phyloP scores from a whole-genome alignment of 2,888 invertebrate species.

The Apodemia mormo region DNA sequence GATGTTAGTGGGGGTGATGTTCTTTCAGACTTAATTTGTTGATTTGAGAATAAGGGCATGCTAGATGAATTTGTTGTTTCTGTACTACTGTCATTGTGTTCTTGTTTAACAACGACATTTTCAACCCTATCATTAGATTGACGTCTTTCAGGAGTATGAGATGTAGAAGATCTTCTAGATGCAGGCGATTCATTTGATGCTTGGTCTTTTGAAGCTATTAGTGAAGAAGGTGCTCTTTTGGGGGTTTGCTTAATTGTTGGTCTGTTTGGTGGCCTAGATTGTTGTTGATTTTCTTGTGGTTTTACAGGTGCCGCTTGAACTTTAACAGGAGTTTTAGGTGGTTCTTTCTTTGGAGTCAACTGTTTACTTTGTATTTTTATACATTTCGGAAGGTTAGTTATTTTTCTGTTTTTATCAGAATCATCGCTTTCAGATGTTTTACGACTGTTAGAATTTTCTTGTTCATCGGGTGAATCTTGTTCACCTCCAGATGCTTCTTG shows the following conservation, averaged over 20 bases:
- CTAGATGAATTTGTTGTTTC: slow-evolving; percentile 46
- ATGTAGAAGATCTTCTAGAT: slow-evolving; percentile 35
- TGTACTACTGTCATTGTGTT: slow-evolving; percentile 46
- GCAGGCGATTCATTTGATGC: slow-evolving; percentile 39
- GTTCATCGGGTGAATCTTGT: slow-evolving; percentile 44
- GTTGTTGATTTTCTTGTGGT: slow-evolving; percentile 43
- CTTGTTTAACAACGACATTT: slow-evolving; percentile 66
- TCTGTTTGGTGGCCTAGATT: slow-evolving; percentile 47
- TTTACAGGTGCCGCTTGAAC: slow-evolving; percentile 38
- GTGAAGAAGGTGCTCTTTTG: slow-evolving; percentile 58
- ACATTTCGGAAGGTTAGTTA: slow-evolving; percentile 45
- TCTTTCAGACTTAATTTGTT: slow-evolving; percentile 64
- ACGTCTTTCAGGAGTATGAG: slow-evolving; percentile 44
- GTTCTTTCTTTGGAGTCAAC: slow-evolving; percentile 44
- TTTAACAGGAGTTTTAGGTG: slow-evolving; percentile 43
- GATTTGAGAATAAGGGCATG: slow-evolving; percentile 58
- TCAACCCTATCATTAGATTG: slow-evolving; percentile 48
- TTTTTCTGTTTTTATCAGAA: slow-evolving; percentile 42
- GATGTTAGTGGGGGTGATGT: slow-evolving; percentile 52
- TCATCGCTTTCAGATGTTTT: slow-evolving; percentile 51
- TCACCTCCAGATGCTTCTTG: slow-evolving; percentile 52
- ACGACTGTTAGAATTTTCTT: slow-evolving; percentile 39
- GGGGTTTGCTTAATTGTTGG: slow-evolving; percentile 72
- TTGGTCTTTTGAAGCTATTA: slow-evolving; percentile 45
- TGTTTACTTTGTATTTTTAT: slow-evolving; percentile 44